Base-by-base conservation (phyloP, 2,888 invertebrate genomes). In the Xestia rhomboidea region DNA sequence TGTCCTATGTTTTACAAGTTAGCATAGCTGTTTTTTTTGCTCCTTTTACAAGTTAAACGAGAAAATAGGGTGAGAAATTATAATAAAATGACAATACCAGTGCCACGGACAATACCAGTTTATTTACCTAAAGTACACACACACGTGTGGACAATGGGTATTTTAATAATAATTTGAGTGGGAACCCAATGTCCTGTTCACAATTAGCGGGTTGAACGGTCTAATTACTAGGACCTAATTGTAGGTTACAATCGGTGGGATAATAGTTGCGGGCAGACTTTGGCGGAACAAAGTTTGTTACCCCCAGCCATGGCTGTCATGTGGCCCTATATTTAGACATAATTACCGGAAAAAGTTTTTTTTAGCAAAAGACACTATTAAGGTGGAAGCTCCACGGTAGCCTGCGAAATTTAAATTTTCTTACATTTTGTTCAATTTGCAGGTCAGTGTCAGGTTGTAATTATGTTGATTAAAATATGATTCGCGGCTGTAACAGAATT, bases 161-260 rank as follows among this genome's bases (percentile, higher is more conserved):
- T 7, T 41, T 54, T 54, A 77, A 46, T 54, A 46, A 46, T 24
- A 30, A 30, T 44, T 13, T 7, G 15, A 8, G 18, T 18, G 41
- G 21, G 6, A 41, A 57, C 21, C 63, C 11, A 13, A n/a, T 46
- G 24, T 73, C 15, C 15, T n/a, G 24, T 51, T 21, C 24, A 15
- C 11, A 73, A 38, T 24, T 46, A 13, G 8, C 15, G 15, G 24
- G 57, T n/a, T 15, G 15, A n/a, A 2, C 8, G 1, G 41, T 41
- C n/a, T 77, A 57, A 67, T 38, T 21, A 30, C 34, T 38, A 66
- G 15, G n/a, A 27, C 44, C 5, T 82, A 62, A 46, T 44, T 38
- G 1, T 38, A 15, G 18, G 5, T 18, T 44, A 34, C 21, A 15
- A 34, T n/a, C 21, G 10, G 11, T 27, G 8, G 24, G 41, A 64